Evolutionary conservation across 2,113 vertebrate species (phyloP), one percentile per base, ranked within the genome.

Genomic region (Euleptes europaea): DNA sequence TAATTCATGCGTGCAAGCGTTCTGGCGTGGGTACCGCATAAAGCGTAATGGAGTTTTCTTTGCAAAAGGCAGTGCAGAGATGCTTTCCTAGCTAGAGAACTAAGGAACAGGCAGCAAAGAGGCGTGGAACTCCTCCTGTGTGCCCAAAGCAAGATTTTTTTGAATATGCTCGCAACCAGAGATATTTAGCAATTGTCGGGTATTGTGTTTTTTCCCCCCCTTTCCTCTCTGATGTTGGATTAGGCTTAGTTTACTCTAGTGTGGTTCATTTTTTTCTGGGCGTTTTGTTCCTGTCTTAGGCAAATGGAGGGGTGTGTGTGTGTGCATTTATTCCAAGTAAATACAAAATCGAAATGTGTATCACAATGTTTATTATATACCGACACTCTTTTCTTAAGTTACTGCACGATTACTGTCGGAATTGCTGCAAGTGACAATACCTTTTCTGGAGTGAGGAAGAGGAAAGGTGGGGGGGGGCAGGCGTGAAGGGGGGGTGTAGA

Each of bases 381-480:
- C 84, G 92, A 89, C 86, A 63, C 90, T 93, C 93, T 94, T 63
- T 94, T 91, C 94, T 94, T 92, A 95, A 96, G 95, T 96, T 96
- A 91, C 93, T 0, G 89, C 94, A 95, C 95, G 96, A 96, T 96
- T 96, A 95, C 93, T 96, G 96, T 94, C 95, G n/a, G 96, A 97
- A 96, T 96, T 95, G 94, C 92, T 93, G 93, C 94, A 95, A 96
- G 94, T 97, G 95, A 96, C 95, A 94, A 93, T 95, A 94, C 88
- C 95, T 94, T 93, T 93, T 94, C 94, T 89, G 35, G 89, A 8
- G 75, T 60, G 51, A 51, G 51, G 49, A 47, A 49, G 70, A 63
- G 81, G 69, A 35, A 51, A 19, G 51, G 26, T 35, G 9, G 9
- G 4, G 44, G 51, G 35, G 57, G 28, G 76, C 44, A 0, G 42